These are phyloP conservation scores for Phaethornis superciliosus DNA, from an alignment of 2,113 vertebrate species.

Conservation along the genomic window DNA sequence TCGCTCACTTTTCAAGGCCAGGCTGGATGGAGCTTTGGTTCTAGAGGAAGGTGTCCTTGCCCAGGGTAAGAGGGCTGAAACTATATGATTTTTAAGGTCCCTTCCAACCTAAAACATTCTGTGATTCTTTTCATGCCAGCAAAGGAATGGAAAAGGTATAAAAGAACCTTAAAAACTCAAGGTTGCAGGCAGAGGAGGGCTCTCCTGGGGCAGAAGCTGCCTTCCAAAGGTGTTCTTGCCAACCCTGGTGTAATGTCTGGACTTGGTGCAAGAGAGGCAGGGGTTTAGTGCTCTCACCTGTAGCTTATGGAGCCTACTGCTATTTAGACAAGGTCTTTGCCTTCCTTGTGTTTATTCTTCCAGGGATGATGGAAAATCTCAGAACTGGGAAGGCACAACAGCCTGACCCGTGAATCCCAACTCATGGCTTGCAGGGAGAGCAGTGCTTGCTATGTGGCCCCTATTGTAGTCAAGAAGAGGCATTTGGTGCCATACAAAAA, in stretches of 20 bases:
- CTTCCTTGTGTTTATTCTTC: neutral
- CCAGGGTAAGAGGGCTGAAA: too few relatives aligned
- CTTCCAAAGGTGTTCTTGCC: constrained; percentile 1
- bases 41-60: too few relatives aligned
- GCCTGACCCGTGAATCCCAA: neutral
- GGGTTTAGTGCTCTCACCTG: neutral
- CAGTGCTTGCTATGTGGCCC: neutral
- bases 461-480: neutral
- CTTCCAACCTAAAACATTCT: too few relatives aligned
- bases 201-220: neutral
- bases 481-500: neutral
- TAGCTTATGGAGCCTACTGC: neutral
- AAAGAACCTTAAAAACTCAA: neutral
- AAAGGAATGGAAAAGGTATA: neutral
- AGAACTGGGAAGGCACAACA: neutral
- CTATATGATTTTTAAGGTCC: too few relatives aligned
- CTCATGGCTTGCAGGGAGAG: neutral
- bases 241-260: constrained; percentile 5
- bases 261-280: neutral
- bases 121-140: neutral
- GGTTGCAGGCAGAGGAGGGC: neutral
- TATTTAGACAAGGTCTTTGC: neutral
- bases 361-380: neutral
- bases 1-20: neutral
- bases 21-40: too few relatives aligned